Conservation (phyloP, 2,113 vertebrate genomes). For the Pipra filicauda region DNA sequence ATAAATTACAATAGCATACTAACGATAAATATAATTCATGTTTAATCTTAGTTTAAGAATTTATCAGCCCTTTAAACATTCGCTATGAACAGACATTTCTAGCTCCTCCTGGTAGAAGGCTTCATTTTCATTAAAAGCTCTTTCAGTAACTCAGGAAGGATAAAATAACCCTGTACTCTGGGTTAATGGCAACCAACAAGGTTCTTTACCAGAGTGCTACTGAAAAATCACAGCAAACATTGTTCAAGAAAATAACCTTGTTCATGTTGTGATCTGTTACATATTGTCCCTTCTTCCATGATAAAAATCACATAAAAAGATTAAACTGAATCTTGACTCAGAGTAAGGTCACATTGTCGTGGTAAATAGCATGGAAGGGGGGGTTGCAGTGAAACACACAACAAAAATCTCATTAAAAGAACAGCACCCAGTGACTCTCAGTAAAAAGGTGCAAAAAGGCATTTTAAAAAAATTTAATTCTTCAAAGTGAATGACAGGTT, state of each 20-base stretch:
- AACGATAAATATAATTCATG: not conserved
- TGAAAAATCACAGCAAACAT: not conserved
- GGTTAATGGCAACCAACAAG: not conserved
- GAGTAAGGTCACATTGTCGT: not conserved
- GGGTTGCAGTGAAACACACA: not conserved
- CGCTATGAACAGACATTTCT: not conserved
- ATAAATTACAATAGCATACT: not conserved
- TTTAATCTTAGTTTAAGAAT: not conserved
- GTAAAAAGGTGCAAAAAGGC: not conserved
- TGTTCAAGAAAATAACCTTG: conserved; percentile 2
- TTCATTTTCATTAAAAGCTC: not conserved
- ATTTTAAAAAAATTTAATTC: not conserved
- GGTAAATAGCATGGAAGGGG: not conserved
- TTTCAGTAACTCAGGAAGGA: not conserved
- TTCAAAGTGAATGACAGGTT: not conserved
- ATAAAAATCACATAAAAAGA: not conserved
- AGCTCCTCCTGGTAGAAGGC: not conserved
- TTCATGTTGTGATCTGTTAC: not conserved
- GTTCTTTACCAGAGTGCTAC: not conserved
- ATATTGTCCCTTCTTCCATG: not conserved
- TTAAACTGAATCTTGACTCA: not conserved
- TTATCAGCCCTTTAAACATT: not conserved
- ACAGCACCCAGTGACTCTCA: not conserved
- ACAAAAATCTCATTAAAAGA: not conserved
- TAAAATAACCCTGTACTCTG: not conserved